phyloP scores from a whole-genome alignment of 1,140 invertebrate genomes.

The Drosophila pseudoananassae region DNA sequence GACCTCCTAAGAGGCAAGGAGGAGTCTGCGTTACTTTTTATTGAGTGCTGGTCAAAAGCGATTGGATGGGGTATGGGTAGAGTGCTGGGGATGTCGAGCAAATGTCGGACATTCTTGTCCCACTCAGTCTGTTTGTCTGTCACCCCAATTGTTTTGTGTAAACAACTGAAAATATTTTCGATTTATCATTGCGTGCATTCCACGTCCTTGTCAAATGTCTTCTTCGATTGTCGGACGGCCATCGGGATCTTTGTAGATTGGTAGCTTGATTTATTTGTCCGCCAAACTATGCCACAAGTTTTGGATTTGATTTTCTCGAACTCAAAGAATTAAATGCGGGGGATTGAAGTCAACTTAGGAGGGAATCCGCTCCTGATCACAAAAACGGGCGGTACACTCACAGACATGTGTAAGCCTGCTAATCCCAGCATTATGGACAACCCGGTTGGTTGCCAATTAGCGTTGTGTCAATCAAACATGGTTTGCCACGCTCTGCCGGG shows the following conservation, averaged over 20 bases:
- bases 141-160: constrained; percentile 63
- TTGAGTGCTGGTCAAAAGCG: constrained; percentile 44
- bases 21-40: constrained; percentile 54
- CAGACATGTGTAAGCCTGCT: constrained; percentile 23
- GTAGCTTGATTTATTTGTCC: constrained; percentile 66
- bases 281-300: constrained; percentile 48
- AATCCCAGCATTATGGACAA: constrained; percentile 45
- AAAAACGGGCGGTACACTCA: not conserved
- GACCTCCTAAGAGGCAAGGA: constrained; percentile 34
- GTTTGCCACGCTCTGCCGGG: constrained; percentile 2
- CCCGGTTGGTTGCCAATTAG: constrained; percentile 43
- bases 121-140: constrained; percentile 35
- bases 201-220: constrained; percentile 47
- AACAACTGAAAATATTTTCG: constrained; percentile 78
- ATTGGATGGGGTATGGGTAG: constrained; percentile 6
- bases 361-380: constrained; percentile 14
- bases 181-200: constrained; percentile 76
- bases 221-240: constrained; percentile 41
- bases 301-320: constrained; percentile 32
- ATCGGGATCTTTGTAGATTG: constrained; percentile 39
- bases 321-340: not conserved
- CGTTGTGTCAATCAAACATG: constrained; percentile 52
- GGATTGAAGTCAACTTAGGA: constrained; percentile 3
- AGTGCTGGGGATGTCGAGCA: constrained; percentile 27
- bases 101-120: constrained; percentile 25